These are phyloP conservation scores for Haemorhous mexicanus DNA, from an alignment of 2,113 vertebrate species.

Conservation along the genomic window DNA sequence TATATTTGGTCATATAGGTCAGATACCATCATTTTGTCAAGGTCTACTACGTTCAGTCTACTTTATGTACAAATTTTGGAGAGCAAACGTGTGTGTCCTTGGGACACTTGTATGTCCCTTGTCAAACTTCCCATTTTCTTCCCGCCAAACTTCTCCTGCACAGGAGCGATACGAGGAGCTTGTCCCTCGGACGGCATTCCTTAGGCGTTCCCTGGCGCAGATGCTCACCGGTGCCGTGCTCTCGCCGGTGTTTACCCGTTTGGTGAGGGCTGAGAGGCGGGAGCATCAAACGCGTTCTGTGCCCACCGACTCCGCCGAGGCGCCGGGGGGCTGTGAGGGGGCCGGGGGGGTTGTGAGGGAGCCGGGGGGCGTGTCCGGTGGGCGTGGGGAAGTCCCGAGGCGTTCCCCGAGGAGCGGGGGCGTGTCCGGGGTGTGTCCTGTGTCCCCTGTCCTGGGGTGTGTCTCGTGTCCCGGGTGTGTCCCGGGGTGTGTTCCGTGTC, in stretches of 20 bases:
- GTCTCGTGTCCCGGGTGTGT: rapidly evolving
- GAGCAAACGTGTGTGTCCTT: rapidly evolving
- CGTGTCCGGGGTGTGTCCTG: too few species aligned
- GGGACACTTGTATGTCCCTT: background rate
- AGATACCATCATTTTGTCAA: background rate
- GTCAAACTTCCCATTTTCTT: background rate
- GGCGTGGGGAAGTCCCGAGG: too few species aligned
- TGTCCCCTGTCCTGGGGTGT: too few species aligned
- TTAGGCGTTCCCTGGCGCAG: background rate
- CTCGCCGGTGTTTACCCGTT: rapidly evolving
- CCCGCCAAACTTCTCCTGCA: background rate
- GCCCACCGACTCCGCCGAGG: rapidly evolving
- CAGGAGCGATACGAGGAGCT: rapidly evolving
- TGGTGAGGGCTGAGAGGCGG: background rate
- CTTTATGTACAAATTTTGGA: background rate
- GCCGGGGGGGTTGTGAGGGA: too few species aligned
- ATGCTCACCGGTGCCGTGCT: rapidly evolving
- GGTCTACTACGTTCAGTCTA: background rate
- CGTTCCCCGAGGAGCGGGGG: background rate
- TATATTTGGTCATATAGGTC: background rate
- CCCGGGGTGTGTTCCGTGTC: background rate
- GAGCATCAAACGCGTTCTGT: rapidly evolving
- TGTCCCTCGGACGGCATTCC: rapidly evolving
- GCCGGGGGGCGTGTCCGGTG: too few species aligned
- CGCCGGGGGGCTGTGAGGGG: too few species aligned